Conservation (phyloP, 2,113 vertebrate genomes). For the Physeter macrocephalus region DNA sequence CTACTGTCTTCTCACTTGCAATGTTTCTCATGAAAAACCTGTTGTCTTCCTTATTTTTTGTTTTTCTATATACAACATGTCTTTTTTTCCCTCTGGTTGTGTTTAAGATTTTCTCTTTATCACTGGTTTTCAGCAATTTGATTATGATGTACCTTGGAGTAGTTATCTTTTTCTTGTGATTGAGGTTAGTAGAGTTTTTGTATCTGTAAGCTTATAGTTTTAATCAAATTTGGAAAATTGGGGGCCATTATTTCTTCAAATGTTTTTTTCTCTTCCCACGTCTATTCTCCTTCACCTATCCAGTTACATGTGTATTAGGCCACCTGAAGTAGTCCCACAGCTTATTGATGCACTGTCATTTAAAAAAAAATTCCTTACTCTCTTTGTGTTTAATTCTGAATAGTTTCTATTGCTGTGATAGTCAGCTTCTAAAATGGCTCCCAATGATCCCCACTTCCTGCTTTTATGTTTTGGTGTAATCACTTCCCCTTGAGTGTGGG, state of each 20-base stretch:
- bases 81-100: background rate
- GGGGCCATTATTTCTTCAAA: background rate
- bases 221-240: background rate
- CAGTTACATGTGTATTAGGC: background rate
- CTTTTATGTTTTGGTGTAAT: background rate
- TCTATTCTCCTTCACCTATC: background rate
- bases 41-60: background rate
- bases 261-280: background rate
- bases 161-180: background rate
- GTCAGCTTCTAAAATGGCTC: background rate
- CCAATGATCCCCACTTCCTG: background rate
- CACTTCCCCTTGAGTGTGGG: background rate
- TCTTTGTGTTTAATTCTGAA: background rate
- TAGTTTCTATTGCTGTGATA: background rate
- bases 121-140: background rate
- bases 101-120: background rate
- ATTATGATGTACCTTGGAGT: background rate
- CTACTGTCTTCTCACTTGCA: background rate
- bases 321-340: background rate
- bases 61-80: background rate
- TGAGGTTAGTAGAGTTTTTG: background rate
- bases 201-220: background rate
- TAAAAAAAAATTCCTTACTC: background rate
- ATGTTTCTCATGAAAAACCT: background rate
- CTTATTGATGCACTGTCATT: background rate